Conservation (phyloP, 2,797 vertebrate species). For the Peromyscus melanophrys region DNA sequence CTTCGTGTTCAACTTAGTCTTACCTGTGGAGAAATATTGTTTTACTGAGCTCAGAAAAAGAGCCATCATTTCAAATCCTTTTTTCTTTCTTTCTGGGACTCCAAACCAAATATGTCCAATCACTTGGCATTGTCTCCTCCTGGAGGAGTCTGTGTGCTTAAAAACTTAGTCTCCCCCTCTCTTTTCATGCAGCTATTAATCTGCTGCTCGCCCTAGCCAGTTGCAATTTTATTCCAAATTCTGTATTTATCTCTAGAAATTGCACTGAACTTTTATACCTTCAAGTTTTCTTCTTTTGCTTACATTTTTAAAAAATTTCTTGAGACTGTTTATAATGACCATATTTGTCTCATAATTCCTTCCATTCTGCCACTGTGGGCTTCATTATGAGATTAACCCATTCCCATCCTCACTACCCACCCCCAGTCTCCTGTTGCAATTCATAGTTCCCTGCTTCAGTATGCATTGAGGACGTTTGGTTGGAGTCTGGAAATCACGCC, state of each 20-base stretch:
- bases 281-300: background rate
- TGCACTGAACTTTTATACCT: background rate
- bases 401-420: background rate
- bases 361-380: background rate
- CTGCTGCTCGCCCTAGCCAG: background rate
- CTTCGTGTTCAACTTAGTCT: background rate
- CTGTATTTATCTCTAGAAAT: background rate
- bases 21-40: background rate
- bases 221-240: background rate
- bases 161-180: background rate
- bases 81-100: background rate
- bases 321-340: background rate
- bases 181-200: background rate
- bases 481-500: background rate
- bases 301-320: background rate
- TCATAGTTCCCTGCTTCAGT: background rate
- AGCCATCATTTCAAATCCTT: background rate
- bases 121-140: background rate
- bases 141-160: background rate
- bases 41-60: background rate
- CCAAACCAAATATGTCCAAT: background rate
- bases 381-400: background rate
- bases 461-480: background rate
- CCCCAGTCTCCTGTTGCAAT: background rate
- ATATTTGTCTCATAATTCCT: background rate